Conservation (phyloP, 2,888 invertebrate genomes). For the Hybos culiciformis region DNA sequence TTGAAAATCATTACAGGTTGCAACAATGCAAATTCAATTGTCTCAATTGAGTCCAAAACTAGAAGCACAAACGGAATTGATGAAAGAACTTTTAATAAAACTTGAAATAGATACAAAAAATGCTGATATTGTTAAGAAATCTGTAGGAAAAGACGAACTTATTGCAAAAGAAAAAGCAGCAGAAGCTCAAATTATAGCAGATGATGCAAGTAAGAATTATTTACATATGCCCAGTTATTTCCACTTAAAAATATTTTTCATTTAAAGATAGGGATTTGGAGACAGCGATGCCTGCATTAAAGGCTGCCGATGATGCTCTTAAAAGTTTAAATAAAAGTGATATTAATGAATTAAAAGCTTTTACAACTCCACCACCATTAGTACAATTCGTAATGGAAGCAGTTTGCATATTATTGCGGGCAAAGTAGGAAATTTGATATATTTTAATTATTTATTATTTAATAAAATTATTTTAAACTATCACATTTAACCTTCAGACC, state of each 20-base stretch:
- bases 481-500: conserved; percentile 41
- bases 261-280: conserved; percentile 63
- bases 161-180: conserved; percentile 74
- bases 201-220: conserved; percentile 76
- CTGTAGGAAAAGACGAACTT: conserved; percentile 72
- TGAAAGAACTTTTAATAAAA: conserved; percentile 57
- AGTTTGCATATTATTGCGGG: conserved; percentile 67
- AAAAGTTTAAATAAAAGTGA: conserved; percentile 79
- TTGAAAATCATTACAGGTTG: conserved; percentile 39
- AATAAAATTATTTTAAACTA: not conserved
- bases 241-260: too few species aligned
- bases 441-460: too few species aligned
- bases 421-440: conserved; percentile 67
- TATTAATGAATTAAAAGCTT: conserved; percentile 78
- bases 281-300: conserved; percentile 73
- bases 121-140: conserved; percentile 65
- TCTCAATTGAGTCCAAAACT: conserved; percentile 68
- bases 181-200: conserved; percentile 69
- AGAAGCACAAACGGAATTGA: conserved; percentile 60
- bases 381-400: conserved; percentile 88
- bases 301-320: conserved; percentile 70
- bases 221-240: too few species aligned
- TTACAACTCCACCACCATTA: conserved; percentile 73
- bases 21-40: conserved; percentile 72
- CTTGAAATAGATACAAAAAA: conserved; percentile 67